These are phyloP conservation scores for Ammodytes marinus DNA, from an alignment of 2,113 vertebrate genomes.

Conservation along the genomic window DNA sequence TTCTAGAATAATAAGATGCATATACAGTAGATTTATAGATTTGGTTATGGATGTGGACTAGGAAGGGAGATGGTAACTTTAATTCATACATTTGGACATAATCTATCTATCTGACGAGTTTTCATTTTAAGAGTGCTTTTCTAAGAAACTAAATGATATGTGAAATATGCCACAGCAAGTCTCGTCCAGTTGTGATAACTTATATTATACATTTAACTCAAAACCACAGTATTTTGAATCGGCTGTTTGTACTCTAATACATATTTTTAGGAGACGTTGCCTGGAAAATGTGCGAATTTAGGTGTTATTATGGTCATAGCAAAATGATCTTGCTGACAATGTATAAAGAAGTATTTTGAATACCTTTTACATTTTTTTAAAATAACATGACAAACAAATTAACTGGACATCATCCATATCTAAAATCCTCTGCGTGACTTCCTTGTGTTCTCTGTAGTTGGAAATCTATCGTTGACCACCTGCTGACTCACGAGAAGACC, in stretches of 20 bases:
- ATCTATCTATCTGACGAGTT: background rate
- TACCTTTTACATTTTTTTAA: background rate
- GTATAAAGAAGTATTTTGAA: background rate
- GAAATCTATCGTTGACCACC: constrained; percentile 96
- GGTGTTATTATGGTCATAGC: background rate
- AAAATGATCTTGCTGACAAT: background rate
- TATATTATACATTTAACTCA: background rate
- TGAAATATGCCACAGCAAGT: background rate
- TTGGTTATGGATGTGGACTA: too few species aligned
- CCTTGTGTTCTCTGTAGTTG: constrained; percentile 84
- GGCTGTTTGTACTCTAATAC: background rate
- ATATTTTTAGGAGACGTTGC: background rate
- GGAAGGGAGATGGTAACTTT: background rate
- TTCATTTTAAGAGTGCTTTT: background rate
- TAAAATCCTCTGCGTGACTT: constrained; percentile 9
- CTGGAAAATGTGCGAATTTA: background rate
- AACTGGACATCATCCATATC: background rate
- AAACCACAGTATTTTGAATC: background rate
- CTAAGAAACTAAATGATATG: background rate
- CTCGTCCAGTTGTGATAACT: background rate
- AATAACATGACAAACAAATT: background rate
- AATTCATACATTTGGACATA: background rate
- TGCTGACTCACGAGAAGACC: constrained; percentile 97
- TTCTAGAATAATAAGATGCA: too few species aligned
- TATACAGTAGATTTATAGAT: too few species aligned